Percentiles rank a stretch among this genome's conserved stretches.
Evolutionary conservation across 2,797 vertebrate species (phyloP).

Genomic region (Melanotaenia boesemani): DNA sequence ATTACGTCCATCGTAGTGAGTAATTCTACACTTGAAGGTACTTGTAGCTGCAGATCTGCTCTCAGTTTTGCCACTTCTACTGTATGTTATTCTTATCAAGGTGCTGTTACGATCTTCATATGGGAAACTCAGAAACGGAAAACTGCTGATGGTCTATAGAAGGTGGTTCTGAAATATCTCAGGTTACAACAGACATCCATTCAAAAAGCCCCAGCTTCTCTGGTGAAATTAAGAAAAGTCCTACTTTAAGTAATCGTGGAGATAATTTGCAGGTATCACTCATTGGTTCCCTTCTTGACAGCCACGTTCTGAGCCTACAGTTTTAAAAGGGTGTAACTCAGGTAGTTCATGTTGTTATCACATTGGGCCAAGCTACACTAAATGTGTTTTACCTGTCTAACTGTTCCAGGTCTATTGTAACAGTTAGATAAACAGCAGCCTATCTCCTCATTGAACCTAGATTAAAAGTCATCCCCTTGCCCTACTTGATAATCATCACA

Average conservation of each 20-base stretch:
- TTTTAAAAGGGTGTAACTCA: too few relatives aligned
- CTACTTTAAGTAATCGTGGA: fast-evolving
- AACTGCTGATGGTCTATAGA: not conserved
- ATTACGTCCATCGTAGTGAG: not conserved
- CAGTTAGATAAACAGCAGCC: too few relatives aligned
- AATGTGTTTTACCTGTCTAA: too few relatives aligned
- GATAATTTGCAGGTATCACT: not conserved
- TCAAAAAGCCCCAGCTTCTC: not conserved
- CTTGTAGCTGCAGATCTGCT: not conserved
- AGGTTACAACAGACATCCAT: not conserved
- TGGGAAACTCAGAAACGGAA: not conserved
- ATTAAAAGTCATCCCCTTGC: too few relatives aligned
- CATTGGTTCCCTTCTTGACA: not conserved
- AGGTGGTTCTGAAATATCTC: not conserved
- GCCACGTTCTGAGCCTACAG: too few relatives aligned
- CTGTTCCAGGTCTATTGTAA: too few relatives aligned
- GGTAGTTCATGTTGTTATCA: too few relatives aligned
- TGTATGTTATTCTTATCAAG: not conserved
- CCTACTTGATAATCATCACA: too few relatives aligned
- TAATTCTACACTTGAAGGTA: not conserved
- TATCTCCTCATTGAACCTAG: too few relatives aligned
- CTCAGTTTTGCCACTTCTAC: not conserved
- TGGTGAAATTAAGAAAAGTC: not conserved
- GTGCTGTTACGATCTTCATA: not conserved
- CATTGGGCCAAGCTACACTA: too few relatives aligned